Conservation (phyloP, 2,797 vertebrate species). For the Clarias laeviceps region DNA sequence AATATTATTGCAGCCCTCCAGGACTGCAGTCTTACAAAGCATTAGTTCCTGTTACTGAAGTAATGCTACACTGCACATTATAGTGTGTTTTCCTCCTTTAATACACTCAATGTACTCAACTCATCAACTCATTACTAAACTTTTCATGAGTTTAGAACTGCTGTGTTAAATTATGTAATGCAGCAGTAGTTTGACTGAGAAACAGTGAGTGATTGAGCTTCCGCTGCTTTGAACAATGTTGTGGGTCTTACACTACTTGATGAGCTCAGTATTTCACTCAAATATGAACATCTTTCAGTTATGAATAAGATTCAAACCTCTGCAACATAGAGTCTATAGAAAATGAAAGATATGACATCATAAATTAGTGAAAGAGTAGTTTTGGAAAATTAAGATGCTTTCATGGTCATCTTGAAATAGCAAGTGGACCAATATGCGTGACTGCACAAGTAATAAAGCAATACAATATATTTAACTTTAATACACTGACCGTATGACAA, state of each 20-base stretch:
- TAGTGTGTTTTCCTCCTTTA: background rate
- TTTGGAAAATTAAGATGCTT: background rate
- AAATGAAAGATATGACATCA: background rate
- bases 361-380: background rate
- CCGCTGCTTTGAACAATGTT: background rate
- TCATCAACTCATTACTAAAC: constrained; percentile 7
- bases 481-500: background rate
- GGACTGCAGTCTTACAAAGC: background rate
- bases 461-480: background rate
- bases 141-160: background rate
- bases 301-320: background rate
- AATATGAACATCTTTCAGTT: background rate
- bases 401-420: background rate
- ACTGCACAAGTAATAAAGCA: background rate
- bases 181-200: background rate
- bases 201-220: background rate
- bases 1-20: background rate
- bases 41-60: constrained; percentile 4
- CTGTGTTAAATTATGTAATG: background rate
- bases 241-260: background rate
- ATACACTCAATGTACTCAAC: background rate
- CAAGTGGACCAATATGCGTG: background rate
- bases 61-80: constrained; percentile 22
- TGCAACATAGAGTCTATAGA: background rate
- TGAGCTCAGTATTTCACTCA: background rate